Evolutionary conservation across 2,888 invertebrate species (phyloP).

Genomic region (Itoplectis maculator): DNA sequence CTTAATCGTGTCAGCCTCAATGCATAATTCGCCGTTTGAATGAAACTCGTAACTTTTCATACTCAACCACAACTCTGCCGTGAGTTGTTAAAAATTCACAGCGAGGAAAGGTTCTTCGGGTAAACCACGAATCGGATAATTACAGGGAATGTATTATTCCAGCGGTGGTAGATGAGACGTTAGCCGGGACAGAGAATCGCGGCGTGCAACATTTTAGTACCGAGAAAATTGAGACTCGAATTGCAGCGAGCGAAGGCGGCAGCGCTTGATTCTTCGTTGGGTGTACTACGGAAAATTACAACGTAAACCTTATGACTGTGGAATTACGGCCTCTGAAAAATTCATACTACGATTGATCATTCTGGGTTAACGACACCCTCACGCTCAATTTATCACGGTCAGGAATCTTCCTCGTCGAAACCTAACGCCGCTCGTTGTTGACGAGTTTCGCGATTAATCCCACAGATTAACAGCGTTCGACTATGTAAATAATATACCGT

Average conservation of each 20-base stretch:
- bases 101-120: constrained; percentile 33
- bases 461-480: constrained; percentile 22
- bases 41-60: constrained; percentile 13
- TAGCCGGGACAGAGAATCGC: not conserved
- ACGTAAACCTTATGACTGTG: constrained; percentile 31
- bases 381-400: constrained; percentile 60
- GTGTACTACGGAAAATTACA: constrained; percentile 57
- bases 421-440: constrained; percentile 14
- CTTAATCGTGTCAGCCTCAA: not conserved
- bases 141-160: constrained; percentile 40
- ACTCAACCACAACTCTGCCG: not conserved
- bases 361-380: constrained; percentile 65
- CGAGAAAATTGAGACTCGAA: constrained; percentile 42
- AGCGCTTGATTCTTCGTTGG: constrained; percentile 23
- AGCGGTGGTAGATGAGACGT: constrained; percentile 31
- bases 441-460: constrained; percentile 38
- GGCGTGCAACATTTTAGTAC: constrained; percentile 22
- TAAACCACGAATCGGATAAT: constrained; percentile 54
- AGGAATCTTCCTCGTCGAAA: constrained; percentile 40
- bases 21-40: constrained; percentile 10
- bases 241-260: constrained; percentile 7
- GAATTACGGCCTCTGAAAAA: constrained; percentile 64
- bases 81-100: constrained; percentile 33
- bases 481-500: constrained; percentile 15
- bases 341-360: constrained; percentile 65